Base-by-base conservation (phyloP, 2,888 invertebrate species). In the Caenorhabditis uteleia region DNA sequence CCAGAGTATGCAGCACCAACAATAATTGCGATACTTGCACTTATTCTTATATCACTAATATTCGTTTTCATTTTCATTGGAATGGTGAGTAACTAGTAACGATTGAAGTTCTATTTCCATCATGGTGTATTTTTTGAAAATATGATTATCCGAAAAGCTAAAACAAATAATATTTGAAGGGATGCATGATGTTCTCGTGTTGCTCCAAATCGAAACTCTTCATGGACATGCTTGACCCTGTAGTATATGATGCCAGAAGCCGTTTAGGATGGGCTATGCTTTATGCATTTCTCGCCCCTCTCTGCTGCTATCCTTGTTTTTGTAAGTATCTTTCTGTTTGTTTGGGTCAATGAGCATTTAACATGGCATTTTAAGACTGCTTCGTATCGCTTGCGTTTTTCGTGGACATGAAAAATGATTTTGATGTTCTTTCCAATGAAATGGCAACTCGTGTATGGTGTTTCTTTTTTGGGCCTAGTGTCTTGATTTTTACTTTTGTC, bases 211-310 rank as follows among this genome's bases (percentile, higher is more conserved):
- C 44, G 25, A 54, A 59, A 34, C 40, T 39, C 5, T 43, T 48
- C 18, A 68, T 68, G 62, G 62, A 68, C 34, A 57, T 59, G 56
- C 33, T 68, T 43, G 68, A 68, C 50, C 64, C 65, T 23, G 68
- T 68, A 10, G 53, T 68, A 40, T 68, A 58, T 40, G 68, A 68
- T 38, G 68, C 64, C 1, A 33, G 65, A 18, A 59, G 59, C 25
- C 56, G 68, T 12, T 33, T 68, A 12, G 64, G 64, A 38, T 68
- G 68, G 68, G 57, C 60, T 10, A 57, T 64, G 51, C 29, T 68
- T 16, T 68, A 42, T 38, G 36, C 68, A 38, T 38, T 68, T 26
- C 34, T 49, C 3, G 54, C 54, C 0, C 66, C 66, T 10, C 43
- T 66, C 10, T 40, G 48, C 0, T 39, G 47, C 27, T 65, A 55